phyloP scores from a whole-genome alignment of 2,888 invertebrate genomes.

The Pteria penguin region DNA sequence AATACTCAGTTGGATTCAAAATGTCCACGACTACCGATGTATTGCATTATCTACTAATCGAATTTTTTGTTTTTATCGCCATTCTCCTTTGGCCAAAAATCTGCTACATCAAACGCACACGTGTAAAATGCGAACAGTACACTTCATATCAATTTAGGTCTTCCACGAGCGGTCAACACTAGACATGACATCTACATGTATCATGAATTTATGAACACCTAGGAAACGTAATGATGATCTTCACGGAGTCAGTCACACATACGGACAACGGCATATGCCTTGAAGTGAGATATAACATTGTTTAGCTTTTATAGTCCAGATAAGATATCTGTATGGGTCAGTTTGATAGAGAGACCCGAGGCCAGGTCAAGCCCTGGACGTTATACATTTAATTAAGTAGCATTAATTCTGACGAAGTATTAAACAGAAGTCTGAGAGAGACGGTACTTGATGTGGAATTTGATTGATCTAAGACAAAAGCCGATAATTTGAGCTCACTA shows the following conservation, averaged over 20 bases:
- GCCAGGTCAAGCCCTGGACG: not conserved
- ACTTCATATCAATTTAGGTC: too few relatives aligned
- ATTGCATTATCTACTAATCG: too few relatives aligned
- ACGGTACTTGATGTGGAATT: not conserved
- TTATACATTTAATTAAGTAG: not conserved
- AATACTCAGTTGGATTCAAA: too few relatives aligned
- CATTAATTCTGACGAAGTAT: not conserved
- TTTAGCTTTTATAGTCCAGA: not conserved
- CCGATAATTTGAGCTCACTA: too few relatives aligned
- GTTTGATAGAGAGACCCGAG: not conserved
- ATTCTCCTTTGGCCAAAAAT: too few relatives aligned
- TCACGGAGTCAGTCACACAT: not conserved
- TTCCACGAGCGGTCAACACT: not conserved
- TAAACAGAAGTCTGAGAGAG: not conserved
- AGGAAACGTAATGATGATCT: not conserved
- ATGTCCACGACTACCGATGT: too few relatives aligned
- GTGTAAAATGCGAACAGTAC: too few relatives aligned
- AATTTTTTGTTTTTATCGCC: too few relatives aligned
- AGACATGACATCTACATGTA: not conserved
- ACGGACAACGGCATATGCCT: not conserved
- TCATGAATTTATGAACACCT: not conserved
- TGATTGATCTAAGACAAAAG: not conserved
- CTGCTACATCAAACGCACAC: too few relatives aligned
- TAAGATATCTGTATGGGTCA: not conserved
- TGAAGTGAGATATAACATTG: not conserved